Evolutionary conservation across 2,888 invertebrate genomes (phyloP), one percentile per base, ranked within the genome.

Genomic region (Torymus texanus): DNA sequence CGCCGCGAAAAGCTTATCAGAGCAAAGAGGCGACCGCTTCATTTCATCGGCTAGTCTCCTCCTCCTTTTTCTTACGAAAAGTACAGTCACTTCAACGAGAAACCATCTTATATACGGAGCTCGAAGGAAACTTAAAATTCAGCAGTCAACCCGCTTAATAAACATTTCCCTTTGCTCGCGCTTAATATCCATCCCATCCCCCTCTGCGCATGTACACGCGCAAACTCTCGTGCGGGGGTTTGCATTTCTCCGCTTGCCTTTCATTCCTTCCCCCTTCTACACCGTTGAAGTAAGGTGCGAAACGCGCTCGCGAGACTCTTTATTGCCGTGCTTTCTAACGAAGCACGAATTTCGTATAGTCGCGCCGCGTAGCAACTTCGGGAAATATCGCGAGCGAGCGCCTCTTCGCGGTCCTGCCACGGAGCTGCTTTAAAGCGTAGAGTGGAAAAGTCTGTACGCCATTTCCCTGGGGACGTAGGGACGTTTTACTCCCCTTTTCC

Each of bases 261-360:
- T 53, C 18, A 18, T 53, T 13, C 10, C 8, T 63, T 4, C 11
- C 10, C 41, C 14, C n/a, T 10, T 14, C 10, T n/a, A n/a, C 16
- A 13, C 1, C 8, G 5, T 5, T 5, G 29, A 29, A 5, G 51
- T 18, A 14, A 8, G 18, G 71, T n/a, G 71, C 51, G 62, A 72
- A 53, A n/a, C 73, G 58, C 55, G 8, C 55, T 2, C 21, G 66
- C 53, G 11, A n/a, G 55, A 21, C 66, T 75, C 77, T 77, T 70
- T 79, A 75, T 61, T 78, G 79, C 67, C 74, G 74, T 61, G 67
- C 73, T 71, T 75, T 79, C 74, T 79, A 73, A 68, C 61, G 68
- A 68, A 68, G 68, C 62, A 55, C 62, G 62, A 61, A 66, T 66
- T 51, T n/a, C 2, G 29, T 73, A 74, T 21, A 21, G 21, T 21